Evolutionary conservation across 2,888 invertebrate genomes (phyloP).

Genomic region (Hypsopygia costalis): DNA sequence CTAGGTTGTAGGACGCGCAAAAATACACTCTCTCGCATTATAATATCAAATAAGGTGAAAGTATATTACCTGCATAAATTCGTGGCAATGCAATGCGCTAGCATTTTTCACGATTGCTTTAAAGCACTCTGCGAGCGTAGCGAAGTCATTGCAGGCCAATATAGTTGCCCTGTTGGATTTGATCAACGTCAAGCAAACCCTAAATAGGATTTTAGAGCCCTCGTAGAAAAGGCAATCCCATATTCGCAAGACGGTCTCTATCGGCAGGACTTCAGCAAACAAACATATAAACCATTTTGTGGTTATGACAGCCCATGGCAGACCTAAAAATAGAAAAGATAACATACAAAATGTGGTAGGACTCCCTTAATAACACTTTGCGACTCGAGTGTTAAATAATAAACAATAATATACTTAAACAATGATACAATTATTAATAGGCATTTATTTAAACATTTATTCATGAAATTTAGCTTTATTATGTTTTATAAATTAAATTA

Average conservation of each 20-base stretch:
- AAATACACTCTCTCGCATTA: too few species aligned
- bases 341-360: too few species aligned
- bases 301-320: slow-evolving; percentile 94
- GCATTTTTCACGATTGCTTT: slow-evolving; percentile 90
- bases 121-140: slow-evolving; percentile 90
- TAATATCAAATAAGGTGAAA: too few species aligned
- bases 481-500: too few species aligned
- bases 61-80: slow-evolving; percentile 88
- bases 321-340: slow-evolving; percentile 59
- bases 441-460: too few species aligned
- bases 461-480: too few species aligned
- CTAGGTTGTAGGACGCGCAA: too few species aligned
- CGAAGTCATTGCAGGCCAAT: slow-evolving; percentile 89
- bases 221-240: slow-evolving; percentile 98
- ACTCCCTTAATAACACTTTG: too few species aligned
- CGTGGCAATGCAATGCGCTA: slow-evolving; percentile 91
- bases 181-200: slow-evolving; percentile 92
- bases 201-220: slow-evolving; percentile 94
- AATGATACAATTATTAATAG: too few species aligned
- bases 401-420: too few species aligned
- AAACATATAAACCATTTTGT: slow-evolving; percentile 98
- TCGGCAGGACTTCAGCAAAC: slow-evolving; percentile 95
- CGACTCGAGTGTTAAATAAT: too few species aligned
- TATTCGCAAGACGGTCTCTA: slow-evolving; percentile 95
- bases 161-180: slow-evolving; percentile 86